Percentiles rank a stretch among this genome's conserved stretches.
Conservation (phyloP, 2,113 vertebrate genomes). For the Polyodon spathula region DNA sequence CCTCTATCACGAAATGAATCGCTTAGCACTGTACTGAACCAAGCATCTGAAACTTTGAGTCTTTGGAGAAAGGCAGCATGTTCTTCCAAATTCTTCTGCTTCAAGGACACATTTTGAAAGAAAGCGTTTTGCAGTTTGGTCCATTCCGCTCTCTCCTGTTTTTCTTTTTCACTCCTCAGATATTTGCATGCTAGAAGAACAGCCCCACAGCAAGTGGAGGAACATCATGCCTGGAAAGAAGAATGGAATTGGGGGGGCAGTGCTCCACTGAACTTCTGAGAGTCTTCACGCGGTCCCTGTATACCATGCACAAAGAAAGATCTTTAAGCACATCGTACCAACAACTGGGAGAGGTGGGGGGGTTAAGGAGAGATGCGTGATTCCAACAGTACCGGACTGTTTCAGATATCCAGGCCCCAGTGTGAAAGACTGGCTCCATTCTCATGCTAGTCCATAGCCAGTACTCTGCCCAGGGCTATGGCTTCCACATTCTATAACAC, state of each 20-base stretch:
- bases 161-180: neutral
- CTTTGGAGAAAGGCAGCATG: conserved; percentile 34
- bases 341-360: conserved; percentile 30
- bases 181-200: no score
- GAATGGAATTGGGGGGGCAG: neutral
- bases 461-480: neutral
- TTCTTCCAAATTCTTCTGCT: neutral
- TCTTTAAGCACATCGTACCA: conserved; percentile 47
- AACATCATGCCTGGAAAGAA: neutral
- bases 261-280: neutral
- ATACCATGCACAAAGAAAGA: neutral
- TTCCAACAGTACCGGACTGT: conserved; percentile 65
- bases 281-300: neutral
- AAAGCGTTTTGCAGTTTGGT: neutral
- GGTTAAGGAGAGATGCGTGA: conserved; percentile 27
- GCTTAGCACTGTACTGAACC: conserved; percentile 28
- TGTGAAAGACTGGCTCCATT: conserved; percentile 9
- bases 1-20: conserved; percentile 49
- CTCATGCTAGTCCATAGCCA: neutral
- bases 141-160: conserved; percentile 16
- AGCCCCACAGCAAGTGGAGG: no score
- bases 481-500: conserved; percentile 1
- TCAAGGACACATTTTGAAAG: neutral
- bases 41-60: conserved; percentile 25
- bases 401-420: conserved; percentile 43